Percentiles rank a stretch among this genome's conserved stretches.
Evolutionary conservation across 2,888 invertebrate species (phyloP).

Genomic region (Drosophila differens): DNA sequence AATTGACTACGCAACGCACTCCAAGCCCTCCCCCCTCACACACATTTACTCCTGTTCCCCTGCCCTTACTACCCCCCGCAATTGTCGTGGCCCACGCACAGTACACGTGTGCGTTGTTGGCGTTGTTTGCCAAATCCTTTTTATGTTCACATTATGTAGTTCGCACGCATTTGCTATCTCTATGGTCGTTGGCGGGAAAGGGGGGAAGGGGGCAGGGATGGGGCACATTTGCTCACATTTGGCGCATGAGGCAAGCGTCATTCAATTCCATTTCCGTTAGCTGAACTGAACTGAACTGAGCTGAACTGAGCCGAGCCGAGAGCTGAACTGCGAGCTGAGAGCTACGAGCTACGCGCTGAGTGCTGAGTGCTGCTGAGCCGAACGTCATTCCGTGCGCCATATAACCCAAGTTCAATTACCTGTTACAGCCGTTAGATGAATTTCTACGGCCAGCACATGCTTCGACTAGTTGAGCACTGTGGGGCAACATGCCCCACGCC

Average conservation of each 20-base stretch:
- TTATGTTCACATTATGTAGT: slow-evolving; percentile 83
- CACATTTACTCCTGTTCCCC: background rate
- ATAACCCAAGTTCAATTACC: slow-evolving; percentile 84
- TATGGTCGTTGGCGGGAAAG: slow-evolving; percentile 10
- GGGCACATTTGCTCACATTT: slow-evolving; percentile 45
- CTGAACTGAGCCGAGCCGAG: slow-evolving; percentile 5
- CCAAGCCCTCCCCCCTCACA: background rate
- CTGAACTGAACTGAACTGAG: slow-evolving; percentile 33
- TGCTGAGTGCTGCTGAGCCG: slow-evolving; percentile 12
- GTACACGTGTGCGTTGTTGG: slow-evolving; percentile 28
- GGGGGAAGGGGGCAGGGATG: background rate
- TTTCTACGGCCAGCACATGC: slow-evolving; percentile 84
- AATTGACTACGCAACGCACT: slow-evolving; percentile 51
- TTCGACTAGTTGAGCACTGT: slow-evolving; percentile 72
- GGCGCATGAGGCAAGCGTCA: slow-evolving; percentile 63
- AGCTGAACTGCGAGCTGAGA: background rate
- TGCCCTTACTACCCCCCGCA: background rate
- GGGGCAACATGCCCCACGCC: background rate
- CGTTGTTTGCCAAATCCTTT: slow-evolving; percentile 81
- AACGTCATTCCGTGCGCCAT: slow-evolving; percentile 72
- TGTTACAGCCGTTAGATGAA: slow-evolving; percentile 85
- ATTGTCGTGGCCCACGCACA: slow-evolving; percentile 1
- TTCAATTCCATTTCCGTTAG: slow-evolving; percentile 77
- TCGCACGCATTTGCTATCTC: slow-evolving; percentile 69
- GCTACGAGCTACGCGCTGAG: background rate